phyloP scores from a whole-genome alignment of 2,797 vertebrate species.

The Sebastes itinus region DNA sequence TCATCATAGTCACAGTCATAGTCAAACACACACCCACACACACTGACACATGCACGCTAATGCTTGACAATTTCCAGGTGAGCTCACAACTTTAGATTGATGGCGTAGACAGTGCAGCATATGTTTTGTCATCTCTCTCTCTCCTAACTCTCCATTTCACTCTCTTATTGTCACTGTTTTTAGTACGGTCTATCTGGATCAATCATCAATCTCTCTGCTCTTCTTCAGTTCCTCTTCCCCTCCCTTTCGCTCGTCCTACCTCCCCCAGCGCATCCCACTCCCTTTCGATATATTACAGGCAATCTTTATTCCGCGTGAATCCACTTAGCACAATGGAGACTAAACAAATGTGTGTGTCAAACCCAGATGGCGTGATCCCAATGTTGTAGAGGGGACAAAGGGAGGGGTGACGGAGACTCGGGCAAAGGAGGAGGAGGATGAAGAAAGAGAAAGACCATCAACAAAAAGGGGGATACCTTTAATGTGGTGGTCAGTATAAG shows the following conservation, averaged over 20 bases:
- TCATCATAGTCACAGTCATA: conserved; percentile 64
- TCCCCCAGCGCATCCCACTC: conserved; percentile 25
- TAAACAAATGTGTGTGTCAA: conserved; percentile 71
- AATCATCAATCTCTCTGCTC: conserved; percentile 67
- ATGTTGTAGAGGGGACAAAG: conserved; percentile 27
- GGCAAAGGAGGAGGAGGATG: not conserved
- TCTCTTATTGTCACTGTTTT: conserved; percentile 61
- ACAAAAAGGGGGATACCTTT: not conserved
- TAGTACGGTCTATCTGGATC: conserved; percentile 61
- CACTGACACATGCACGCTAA: conserved; percentile 39
- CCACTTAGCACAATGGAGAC: conserved; percentile 64
- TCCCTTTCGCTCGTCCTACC: conserved; percentile 8
- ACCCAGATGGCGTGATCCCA: conserved; percentile 55
- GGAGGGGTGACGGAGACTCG: conserved; percentile 10
- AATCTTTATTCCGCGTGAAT: conserved; percentile 68
- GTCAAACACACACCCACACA: conserved; percentile 32
- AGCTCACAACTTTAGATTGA: conserved; percentile 78
- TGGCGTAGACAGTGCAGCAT: conserved; percentile 71
- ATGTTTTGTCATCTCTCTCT: conserved; percentile 68
- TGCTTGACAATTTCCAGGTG: conserved; percentile 72
- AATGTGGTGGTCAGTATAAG: conserved; percentile 1
- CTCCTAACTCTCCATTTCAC: conserved; percentile 37
- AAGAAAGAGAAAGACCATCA: not conserved
- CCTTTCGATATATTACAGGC: conserved; percentile 54
- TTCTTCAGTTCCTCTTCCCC: conserved; percentile 12